A percentile compares a stretch with the other conserved stretches of the same genome.
Conservation (phyloP, 2,888 invertebrate species). For the Pomacea canaliculata region DNA sequence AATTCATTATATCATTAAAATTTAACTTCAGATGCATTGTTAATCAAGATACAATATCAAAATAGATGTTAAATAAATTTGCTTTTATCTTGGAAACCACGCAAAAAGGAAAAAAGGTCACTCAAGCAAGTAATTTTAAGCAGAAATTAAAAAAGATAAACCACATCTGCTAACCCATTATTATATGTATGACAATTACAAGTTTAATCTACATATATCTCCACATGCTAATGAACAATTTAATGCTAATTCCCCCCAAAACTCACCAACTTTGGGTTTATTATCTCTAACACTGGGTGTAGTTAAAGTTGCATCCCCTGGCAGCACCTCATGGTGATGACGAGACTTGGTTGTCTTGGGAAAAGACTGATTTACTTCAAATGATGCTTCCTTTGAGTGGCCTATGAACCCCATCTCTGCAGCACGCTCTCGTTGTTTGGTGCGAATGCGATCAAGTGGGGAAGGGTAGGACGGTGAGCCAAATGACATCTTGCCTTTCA, state of each 20-base stretch:
- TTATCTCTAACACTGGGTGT: conserved; percentile 10
- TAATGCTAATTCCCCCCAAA: background rate
- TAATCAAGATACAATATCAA: no score
- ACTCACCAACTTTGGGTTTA: background rate
- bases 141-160: no score
- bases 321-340: conserved; percentile 17
- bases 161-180: no score
- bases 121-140: no score
- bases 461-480: conserved; percentile 65
- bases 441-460: conserved; percentile 64
- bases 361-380: conserved; percentile 78
- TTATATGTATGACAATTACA: no score
- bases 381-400: conserved; percentile 57
- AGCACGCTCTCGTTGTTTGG: conserved; percentile 55
- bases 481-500: conserved; percentile 34
- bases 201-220: background rate
- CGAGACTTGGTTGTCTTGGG: conserved; percentile 66
- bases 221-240: no score
- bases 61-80: no score
- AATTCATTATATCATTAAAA: no score
- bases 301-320: conserved; percentile 31
- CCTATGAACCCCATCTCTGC: conserved; percentile 53
- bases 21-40: no score
- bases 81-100: no score
- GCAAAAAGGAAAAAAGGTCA: no score